phyloP scores from a whole-genome alignment of 2,888 invertebrate species.

The Polyommatus icarus region DNA sequence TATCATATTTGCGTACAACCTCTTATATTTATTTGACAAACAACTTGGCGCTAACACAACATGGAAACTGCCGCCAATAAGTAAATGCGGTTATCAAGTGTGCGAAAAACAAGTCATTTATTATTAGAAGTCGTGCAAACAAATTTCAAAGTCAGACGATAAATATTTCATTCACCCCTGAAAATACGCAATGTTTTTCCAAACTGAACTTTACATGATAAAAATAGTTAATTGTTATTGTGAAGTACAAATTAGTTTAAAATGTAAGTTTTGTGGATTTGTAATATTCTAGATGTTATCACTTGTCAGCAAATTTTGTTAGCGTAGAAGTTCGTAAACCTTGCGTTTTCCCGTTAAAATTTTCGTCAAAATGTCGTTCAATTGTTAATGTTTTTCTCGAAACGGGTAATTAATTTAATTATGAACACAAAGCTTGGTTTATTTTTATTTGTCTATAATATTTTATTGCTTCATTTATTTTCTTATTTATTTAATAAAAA shows the following conservation, averaged over 20 bases:
- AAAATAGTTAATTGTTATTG: not conserved
- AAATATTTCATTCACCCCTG: constrained; percentile 31
- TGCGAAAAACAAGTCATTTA: constrained; percentile 31
- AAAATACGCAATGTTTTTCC: constrained; percentile 2
- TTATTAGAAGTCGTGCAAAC: constrained; percentile 27
- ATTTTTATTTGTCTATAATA: no score
- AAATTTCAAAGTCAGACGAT: constrained; percentile 30
- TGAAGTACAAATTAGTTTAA: not conserved
- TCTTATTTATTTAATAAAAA: no score
- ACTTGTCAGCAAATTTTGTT: no score
- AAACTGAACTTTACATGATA: not conserved
- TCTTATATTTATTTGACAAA: constrained; percentile 33
- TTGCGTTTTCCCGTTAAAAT: no score
- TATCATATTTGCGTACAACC: constrained; percentile 29
- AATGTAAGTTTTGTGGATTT: not conserved
- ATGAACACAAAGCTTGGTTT: no score
- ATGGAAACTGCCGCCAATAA: constrained; percentile 34
- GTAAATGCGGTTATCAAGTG: constrained; percentile 31
- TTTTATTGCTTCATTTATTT: no score
- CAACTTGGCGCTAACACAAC: constrained; percentile 27
- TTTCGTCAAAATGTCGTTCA: no score
- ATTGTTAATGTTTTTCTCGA: no score
- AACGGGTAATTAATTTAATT: no score
- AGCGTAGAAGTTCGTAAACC: no score
- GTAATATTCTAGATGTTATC: not conserved